Base-by-base conservation (phyloP, 1,140 invertebrate genomes). In the Pogonomyrmex barbatus region DNA sequence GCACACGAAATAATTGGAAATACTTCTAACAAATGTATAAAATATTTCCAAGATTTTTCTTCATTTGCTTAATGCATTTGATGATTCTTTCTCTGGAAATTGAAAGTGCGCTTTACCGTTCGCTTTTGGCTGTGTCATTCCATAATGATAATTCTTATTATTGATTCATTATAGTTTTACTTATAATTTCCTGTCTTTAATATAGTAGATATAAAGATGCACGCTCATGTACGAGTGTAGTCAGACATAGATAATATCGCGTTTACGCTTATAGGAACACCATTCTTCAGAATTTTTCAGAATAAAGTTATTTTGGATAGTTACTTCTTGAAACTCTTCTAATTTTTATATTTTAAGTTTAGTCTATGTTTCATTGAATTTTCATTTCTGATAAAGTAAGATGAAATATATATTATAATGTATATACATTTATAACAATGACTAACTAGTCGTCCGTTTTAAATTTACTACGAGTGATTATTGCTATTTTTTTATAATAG, bases 251-350 rank as follows among this genome's bases (percentile, higher is more conserved):
- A 12, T 77, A 0, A 78, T 65, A 60, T 33, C 1, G 6, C 33
- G 42, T 65, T 12, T 36, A 58, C 5, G 5, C 4, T 63, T 45
- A n/a, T 45, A 65, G 17, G 14, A 60, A 76, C 8, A 36, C 39
- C 4, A 12, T 45, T 65, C 17, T 63, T 77, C 30, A 78, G 12
- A 78, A 36, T 60, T 60, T 14, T 63, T 6, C 17, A 4, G n/a
- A 65, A 78, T 78, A 78, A 62, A 77, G 12, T 62, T 77, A 78
- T 65, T 78, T 78, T 78, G 14, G n/a, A 6, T 65, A 65, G 2
- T 45, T 63, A 77, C 8, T 30, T 76, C 24, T 77, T 47, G 0
- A n/a, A 33, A 36, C 9, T 2, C 42, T 42, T 0, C 17, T 3
- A 4, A 24, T 54, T 12, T 39, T 67, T 67, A 4, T 39, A 30